Percentiles rank a stretch among this genome's conserved stretches.
Conservation (phyloP, 2,888 invertebrate genomes). For the Drosophila melanosoma region DNA sequence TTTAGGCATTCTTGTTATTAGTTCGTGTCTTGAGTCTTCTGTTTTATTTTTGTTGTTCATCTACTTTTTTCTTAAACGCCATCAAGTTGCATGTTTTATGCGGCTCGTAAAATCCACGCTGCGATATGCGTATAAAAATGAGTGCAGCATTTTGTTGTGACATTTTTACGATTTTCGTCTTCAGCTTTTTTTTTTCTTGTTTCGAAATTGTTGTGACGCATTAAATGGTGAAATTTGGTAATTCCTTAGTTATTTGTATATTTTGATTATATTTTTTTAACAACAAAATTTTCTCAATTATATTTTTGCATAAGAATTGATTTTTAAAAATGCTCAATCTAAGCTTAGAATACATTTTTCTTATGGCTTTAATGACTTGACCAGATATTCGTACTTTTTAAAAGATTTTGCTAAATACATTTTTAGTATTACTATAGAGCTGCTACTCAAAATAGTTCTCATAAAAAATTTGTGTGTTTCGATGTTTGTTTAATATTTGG, state of each 20-base stretch:
- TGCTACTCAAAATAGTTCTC: background rate
- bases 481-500: background rate
- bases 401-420: background rate
- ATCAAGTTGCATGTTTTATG: constrained; percentile 75
- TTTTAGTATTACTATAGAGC: background rate
- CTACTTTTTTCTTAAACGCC: constrained; percentile 45
- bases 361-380: background rate
- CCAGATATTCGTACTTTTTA: background rate
- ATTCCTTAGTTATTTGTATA: background rate
- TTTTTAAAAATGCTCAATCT: background rate
- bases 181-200: constrained; percentile 9
- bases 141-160: constrained; percentile 79
- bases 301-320: background rate
- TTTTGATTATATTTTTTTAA: background rate
- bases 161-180: constrained; percentile 63
- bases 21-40: constrained; percentile 73
- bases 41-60: constrained; percentile 31
- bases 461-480: background rate
- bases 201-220: constrained; percentile 9
- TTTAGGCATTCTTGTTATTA: constrained; percentile 69
- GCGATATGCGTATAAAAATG: constrained; percentile 65
- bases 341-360: background rate
- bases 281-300: background rate
- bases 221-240: background rate
- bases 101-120: constrained; percentile 54